Evolutionary conservation across 2,888 invertebrate genomes (phyloP).

Genomic region (Eilema sororculum): DNA sequence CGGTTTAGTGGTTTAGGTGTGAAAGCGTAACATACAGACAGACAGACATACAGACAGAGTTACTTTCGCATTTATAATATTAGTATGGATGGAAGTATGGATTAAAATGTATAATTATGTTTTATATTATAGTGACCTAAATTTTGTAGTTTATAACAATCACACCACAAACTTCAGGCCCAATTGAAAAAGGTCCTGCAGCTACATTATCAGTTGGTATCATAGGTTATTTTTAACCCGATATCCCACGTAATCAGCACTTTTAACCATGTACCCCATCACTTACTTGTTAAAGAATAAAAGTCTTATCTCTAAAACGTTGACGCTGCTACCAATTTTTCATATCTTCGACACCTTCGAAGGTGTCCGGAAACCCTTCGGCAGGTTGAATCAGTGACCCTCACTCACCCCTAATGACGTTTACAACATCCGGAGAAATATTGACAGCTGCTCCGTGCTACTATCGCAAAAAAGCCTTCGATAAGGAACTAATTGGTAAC

Average conservation of each 20-base stretch:
- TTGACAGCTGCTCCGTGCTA: constrained; percentile 16
- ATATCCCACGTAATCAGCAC: neutral
- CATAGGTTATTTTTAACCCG: neutral
- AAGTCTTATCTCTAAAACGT: neutral
- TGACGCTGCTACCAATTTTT: neutral
- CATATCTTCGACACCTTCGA: constrained; percentile 9
- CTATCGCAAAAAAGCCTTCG: constrained; percentile 8
- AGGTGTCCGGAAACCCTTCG: constrained; percentile 13
- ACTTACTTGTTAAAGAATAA: too few species aligned
- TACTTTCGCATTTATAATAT: too few species aligned
- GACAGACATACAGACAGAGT: too few species aligned
- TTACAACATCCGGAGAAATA: constrained; percentile 17
- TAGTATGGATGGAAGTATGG: too few species aligned
- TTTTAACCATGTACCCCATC: neutral
- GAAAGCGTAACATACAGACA: too few species aligned
- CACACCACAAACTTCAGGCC: too few species aligned
- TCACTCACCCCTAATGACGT: constrained; percentile 5
- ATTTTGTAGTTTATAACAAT: too few species aligned
- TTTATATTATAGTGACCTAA: too few species aligned
- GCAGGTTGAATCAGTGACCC: constrained; percentile 19
- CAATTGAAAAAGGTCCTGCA: too few species aligned
- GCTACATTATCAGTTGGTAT: too few species aligned
- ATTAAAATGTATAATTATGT: too few species aligned
- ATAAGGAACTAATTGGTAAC: constrained; percentile 15
- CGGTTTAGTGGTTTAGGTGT: too few species aligned